Evolutionary conservation across 2,888 invertebrate genomes (phyloP).

Genomic region (Dryococelus australis): DNA sequence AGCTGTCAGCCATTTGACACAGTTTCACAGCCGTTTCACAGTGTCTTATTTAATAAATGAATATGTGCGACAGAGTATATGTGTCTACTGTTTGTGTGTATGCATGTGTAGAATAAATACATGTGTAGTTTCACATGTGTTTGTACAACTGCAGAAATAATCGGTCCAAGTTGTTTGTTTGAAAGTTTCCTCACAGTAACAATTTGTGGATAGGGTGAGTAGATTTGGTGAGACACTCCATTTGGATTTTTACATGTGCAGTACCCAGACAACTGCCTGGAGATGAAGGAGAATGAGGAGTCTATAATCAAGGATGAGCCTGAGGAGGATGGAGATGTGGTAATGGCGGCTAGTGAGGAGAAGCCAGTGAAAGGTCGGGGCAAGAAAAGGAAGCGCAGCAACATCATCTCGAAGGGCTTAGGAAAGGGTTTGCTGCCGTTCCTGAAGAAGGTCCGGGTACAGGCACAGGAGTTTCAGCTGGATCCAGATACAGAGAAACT

Average conservation of each 20-base stretch:
- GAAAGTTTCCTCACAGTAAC: too few relatives aligned
- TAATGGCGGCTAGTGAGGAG: not conserved
- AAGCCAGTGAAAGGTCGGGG: not conserved
- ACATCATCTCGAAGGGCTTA: not conserved
- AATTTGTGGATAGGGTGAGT: not conserved
- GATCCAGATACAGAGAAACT: slow-evolving; percentile 56
- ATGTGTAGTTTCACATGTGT: too few relatives aligned
- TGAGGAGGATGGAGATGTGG: not conserved
- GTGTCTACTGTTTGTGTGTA: too few relatives aligned
- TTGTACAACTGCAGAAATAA: too few relatives aligned
- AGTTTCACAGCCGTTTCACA: too few relatives aligned
- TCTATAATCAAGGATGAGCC: not conserved
- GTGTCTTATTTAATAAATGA: too few relatives aligned
- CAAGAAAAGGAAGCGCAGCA: not conserved
- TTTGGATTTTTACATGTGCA: not conserved
- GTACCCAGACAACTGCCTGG: slow-evolving; percentile 8
- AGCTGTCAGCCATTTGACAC: too few relatives aligned
- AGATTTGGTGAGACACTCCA: not conserved
- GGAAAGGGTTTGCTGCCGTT: not conserved
- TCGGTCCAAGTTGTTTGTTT: too few relatives aligned
- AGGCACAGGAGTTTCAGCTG: slow-evolving; percentile 56
- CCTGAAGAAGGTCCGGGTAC: not conserved
- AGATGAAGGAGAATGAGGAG: slow-evolving; percentile 10
- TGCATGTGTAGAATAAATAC: too few relatives aligned
- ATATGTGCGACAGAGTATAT: too few relatives aligned